Evolutionary conservation across 2,888 invertebrate genomes (phyloP), one percentile per base, ranked within the genome.

Genomic region (Melanophora roralis): DNA sequence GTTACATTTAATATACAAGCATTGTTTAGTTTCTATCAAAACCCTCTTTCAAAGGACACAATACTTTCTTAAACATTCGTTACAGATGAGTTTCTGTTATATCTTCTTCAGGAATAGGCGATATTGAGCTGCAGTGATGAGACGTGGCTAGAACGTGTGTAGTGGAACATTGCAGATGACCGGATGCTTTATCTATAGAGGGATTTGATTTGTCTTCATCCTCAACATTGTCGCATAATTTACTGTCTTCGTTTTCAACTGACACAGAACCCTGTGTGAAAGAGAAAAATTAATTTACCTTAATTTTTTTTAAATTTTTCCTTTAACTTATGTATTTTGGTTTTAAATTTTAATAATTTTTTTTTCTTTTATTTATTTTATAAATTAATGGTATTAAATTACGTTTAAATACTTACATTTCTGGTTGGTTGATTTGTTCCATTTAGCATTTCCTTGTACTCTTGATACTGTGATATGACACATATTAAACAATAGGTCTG

Each of bases 391-490:
- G 16, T 38, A 51, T 51, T 21, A 5, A 27, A 19, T 36, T 23
- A 43, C 2, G 19, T 4, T 16, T 23, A 62, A 16, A 8, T 53
- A 67, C 82, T 73, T 73, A 83, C 83, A 68, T 55, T 73, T n/a
- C 6, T 27, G 27, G 36, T 57, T 40, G 81, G 73, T 23, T 57
- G 55, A 38, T 45, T 59, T 34, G 47, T 60, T 6, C 78, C 71
- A 47, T 55, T 69, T 53, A 60, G 34, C n/a, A 34, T n/a, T 12
- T 73, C 53, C 47, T 55, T 77, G 38, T 83, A 83, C 43, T 76
- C 64, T 55, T 83, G 83, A 73, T 83, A 83, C 71, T 83, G 83
- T 53, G 83, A 82, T 64, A 83, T 60, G 9, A 83, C 83, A 76
- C 83, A 83, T 16, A 83, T 43, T 47, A 83, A 57, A 67, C 83